Evolutionary conservation across 2,888 invertebrate genomes (phyloP).

Genomic region (Terebella lapidaria): DNA sequence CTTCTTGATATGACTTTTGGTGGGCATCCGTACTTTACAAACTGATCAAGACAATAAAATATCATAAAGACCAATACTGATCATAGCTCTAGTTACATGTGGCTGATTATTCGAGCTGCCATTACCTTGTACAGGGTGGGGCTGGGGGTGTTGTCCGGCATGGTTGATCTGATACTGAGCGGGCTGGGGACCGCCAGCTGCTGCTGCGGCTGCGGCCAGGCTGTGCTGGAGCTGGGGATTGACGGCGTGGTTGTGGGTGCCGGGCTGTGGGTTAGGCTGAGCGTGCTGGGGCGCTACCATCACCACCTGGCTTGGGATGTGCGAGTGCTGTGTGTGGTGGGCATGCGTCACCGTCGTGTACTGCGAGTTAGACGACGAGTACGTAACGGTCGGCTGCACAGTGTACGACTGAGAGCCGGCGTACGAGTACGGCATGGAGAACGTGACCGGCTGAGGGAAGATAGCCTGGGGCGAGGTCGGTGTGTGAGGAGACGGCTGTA

Average conservation of each 20-base stretch:
- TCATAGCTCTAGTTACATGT: too few relatives aligned
- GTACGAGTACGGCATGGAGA: neutral
- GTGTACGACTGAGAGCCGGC: neutral
- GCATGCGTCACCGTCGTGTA: neutral
- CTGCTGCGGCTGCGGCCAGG: neutral
- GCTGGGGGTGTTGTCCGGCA: neutral
- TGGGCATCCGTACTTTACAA: too few relatives aligned
- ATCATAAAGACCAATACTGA: too few relatives aligned
- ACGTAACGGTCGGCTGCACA: neutral
- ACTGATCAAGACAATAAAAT: too few relatives aligned
- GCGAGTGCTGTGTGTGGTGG: neutral
- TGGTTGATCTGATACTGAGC: neutral
- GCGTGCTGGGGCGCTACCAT: neutral
- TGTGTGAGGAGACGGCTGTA: conserved; percentile 2
- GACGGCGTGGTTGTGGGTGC: neutral
- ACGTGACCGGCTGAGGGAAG: too few relatives aligned
- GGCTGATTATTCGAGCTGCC: too few relatives aligned
- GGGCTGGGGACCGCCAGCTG: neutral
- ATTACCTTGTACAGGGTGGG: neutral
- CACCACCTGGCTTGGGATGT: neutral
- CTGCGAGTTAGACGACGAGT: neutral
- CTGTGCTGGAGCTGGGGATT: neutral
- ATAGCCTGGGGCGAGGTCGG: neutral
- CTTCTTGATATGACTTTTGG: too few relatives aligned
- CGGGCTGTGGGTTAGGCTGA: neutral